Evolutionary conservation across 23 tunicate genomes (phyloP), one percentile per base, ranked within the genome.

Genomic region (Corella eumyota): DNA sequence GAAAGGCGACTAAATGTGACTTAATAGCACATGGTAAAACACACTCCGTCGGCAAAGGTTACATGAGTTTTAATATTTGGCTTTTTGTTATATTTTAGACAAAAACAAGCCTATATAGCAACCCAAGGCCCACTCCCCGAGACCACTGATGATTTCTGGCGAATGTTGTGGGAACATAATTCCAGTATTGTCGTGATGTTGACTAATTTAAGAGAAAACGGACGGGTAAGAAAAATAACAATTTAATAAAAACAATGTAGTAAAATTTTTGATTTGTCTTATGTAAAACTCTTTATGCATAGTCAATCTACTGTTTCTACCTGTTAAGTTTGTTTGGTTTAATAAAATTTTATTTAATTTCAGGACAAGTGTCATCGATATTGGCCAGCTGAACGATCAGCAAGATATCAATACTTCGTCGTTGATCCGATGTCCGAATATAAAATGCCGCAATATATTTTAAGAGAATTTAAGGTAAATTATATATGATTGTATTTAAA

Each of bases 151-250:
- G 99, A 93, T 45, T 93, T 93, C 50, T 93, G 99, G 99, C 57
- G 99, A 44, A 93, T 84, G 95, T 44, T 93, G 58, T 93, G 99
- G 99, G 99, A 93, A 61, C 86, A 93, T 62, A 93, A 93, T 52
- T 87, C 93, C 0, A 93, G 95, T 57, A 93, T 93, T 58, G 93
- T 93, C 19, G 99, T 93, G 5, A 93, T 93, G 99, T 70, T 93
- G 20, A 93, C 99, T 9, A 84, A 93, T 57, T 62, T 83, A 1
- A 30, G 88, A 23, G 99, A 93, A 58, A 65, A 72, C 53, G 99
- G 99, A 62, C 64, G 99, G 45, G 99, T 84, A 52, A 72, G 96
- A 11, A 9, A 15, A n/a, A n/a, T n/a, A n/a, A n/a, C n/a, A n/a
- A n/a, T n/a, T n/a, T n/a, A n/a, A n/a, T n/a, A n/a, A n/a, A n/a